phyloP scores from a whole-genome alignment of 2,113 vertebrate species.

The Atrichornis clamosus region DNA sequence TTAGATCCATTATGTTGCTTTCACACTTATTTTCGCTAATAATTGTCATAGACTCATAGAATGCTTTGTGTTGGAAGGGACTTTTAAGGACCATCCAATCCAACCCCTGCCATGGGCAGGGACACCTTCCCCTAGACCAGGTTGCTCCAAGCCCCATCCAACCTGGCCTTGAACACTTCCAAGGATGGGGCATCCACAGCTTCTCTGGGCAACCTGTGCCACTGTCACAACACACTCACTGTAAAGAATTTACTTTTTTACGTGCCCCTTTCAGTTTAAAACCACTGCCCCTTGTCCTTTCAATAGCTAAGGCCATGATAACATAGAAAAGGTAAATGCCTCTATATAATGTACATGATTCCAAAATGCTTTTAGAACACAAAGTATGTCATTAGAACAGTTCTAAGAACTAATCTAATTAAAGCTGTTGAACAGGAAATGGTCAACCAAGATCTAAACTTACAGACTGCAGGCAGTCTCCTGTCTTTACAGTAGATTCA shows the following conservation, averaged over 20 bases:
- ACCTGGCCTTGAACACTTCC: background rate
- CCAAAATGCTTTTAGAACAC: background rate
- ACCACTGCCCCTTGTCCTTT: background rate
- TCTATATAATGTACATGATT: background rate
- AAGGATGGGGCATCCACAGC: background rate
- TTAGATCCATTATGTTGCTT: background rate
- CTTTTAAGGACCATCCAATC: background rate
- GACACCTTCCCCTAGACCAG: accelerated
- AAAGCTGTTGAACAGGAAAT: background rate
- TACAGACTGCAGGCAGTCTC: background rate
- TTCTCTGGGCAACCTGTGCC: background rate
- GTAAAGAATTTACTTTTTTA: background rate
- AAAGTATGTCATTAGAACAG: background rate
- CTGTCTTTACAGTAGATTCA: background rate
- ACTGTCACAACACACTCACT: accelerated
- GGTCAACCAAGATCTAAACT: background rate
- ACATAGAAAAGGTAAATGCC: background rate
- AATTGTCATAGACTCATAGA: background rate
- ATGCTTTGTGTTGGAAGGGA: background rate
- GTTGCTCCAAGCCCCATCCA: background rate
- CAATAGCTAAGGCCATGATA: background rate
- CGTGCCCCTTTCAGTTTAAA: background rate
- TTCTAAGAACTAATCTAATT: background rate
- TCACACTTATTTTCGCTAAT: background rate
- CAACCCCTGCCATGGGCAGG: background rate